Base-by-base conservation (phyloP, 2,888 invertebrate genomes). In the Cartodere bifasciata region DNA sequence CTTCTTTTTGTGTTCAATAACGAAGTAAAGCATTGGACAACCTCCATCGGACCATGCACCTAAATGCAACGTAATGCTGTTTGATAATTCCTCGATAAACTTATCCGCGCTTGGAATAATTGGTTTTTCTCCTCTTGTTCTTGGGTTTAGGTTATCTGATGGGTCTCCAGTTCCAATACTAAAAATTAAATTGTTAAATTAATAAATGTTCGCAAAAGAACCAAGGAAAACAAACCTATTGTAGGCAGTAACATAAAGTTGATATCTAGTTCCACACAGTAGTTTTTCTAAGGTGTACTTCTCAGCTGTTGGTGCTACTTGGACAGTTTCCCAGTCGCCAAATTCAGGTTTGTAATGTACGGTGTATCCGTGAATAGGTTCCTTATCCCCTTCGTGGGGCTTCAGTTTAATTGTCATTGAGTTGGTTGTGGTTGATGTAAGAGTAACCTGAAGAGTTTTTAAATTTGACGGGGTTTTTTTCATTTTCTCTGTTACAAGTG, bases 21-120 rank as follows among this genome's bases (percentile, higher is more conserved):
- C 90, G 58, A 91, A 94, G 57, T 90, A 87, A 40, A 83, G 72
- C 84, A 95, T 91, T 11, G 90, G 86, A 56, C 94, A 95, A 36
- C 92, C 91, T 32, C 91, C 90, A 57, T 88, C 88, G 36, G 82
- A 79, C 94, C 94, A 95, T 39, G 91, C 82, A 50, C 78, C 83
- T 45, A 95, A 72, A 54, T 91, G 90, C 40, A 95, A 68, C 2
- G 86, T 86, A 29, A 92, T 86, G 44, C 87, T 90, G 40, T 87
- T 88, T n/a, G 87, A 83, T 14, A 88, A 88, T 2, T 88, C 85
- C 55, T 87, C 85, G 55, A 95, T 82, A 58, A 94, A 86, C 56
- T 86, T 77, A 3, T 81, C 77, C 33, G 90, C 90, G 56, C 85
- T 82, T 0, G 94, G 92, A 32, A 86, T 77, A 23, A 88, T 82